phyloP scores from a whole-genome alignment of 2,797 vertebrate genomes.

The Falco novaeseelandiae region DNA sequence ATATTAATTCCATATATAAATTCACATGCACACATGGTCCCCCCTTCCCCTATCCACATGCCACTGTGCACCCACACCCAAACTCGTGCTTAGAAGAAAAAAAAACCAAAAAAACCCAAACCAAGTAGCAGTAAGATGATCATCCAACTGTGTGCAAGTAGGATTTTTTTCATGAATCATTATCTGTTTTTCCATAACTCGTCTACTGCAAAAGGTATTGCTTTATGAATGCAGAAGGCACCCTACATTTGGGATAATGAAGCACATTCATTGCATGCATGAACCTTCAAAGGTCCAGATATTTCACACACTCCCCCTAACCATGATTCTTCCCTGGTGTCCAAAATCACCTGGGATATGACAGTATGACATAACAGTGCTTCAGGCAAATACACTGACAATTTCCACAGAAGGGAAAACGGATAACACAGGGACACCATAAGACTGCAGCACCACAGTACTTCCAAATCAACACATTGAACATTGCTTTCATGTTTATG shows the following conservation, averaged over 20 bases:
- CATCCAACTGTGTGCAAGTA: slow-evolving; percentile 47
- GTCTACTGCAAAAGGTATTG: slow-evolving; percentile 23
- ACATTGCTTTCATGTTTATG: not conserved
- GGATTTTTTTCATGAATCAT: slow-evolving; percentile 53
- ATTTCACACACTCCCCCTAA: slow-evolving; percentile 1
- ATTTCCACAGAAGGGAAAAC: slow-evolving; percentile 35
- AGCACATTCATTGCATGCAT: not conserved
- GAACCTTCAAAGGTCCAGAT: slow-evolving; percentile 15
- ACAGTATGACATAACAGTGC: not conserved
- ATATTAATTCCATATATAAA: slow-evolving; percentile 72
- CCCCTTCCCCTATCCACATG: slow-evolving; percentile 42
- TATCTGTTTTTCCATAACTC: slow-evolving; percentile 63
- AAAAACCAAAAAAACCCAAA: not conserved
- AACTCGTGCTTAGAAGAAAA: slow-evolving; percentile 48
- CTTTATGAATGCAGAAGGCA: slow-evolving; percentile 56
- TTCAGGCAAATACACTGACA: not conserved
- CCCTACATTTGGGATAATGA: slow-evolving; percentile 19
- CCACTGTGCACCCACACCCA: slow-evolving; percentile 41
- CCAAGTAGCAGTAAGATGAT: slow-evolving; percentile 46
- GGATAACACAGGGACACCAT: not conserved
- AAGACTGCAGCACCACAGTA: not conserved
- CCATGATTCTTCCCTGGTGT: not conserved
- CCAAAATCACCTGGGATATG: not conserved
- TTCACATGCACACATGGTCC: slow-evolving; percentile 43
- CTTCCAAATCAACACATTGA: not conserved